These are phyloP conservation scores for Stomorhina lunata DNA, from an alignment of 2,888 invertebrate species.

Conservation along the genomic window DNA sequence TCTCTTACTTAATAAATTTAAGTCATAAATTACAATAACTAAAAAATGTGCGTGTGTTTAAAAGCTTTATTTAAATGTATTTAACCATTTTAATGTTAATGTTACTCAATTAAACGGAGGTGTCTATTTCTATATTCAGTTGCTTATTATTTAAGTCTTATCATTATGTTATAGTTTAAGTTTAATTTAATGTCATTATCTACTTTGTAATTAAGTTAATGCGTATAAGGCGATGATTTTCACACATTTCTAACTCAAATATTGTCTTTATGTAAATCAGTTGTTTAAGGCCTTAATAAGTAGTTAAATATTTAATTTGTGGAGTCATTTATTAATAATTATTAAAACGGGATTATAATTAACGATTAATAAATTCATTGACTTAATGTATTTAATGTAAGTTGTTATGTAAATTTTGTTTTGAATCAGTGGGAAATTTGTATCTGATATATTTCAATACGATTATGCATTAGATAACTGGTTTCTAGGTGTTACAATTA, in stretches of 20 bases:
- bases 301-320: neutral
- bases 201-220: constrained; percentile 50
- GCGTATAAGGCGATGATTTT: constrained; percentile 56
- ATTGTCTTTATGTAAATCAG: no score
- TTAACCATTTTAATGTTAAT: neutral
- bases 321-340: constrained; percentile 35
- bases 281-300: constrained; percentile 20
- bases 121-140: neutral
- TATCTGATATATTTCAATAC: no score
- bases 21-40: no score
- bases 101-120: constrained; percentile 23
- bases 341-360: constrained; percentile 12
- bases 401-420: neutral
- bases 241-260: constrained; percentile 35
- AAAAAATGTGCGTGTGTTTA: neutral
- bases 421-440: no score
- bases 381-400: neutral
- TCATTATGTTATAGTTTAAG: no score
- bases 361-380: constrained; percentile 1
- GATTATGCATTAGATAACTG: no score
- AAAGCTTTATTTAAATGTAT: neutral
- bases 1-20: no score
- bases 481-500: no score
- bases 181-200: constrained; percentile 61
- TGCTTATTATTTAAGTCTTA: constrained; percentile 24